Base-by-base conservation (phyloP, 2,888 invertebrate genomes). In the Pterostichus niger region DNA sequence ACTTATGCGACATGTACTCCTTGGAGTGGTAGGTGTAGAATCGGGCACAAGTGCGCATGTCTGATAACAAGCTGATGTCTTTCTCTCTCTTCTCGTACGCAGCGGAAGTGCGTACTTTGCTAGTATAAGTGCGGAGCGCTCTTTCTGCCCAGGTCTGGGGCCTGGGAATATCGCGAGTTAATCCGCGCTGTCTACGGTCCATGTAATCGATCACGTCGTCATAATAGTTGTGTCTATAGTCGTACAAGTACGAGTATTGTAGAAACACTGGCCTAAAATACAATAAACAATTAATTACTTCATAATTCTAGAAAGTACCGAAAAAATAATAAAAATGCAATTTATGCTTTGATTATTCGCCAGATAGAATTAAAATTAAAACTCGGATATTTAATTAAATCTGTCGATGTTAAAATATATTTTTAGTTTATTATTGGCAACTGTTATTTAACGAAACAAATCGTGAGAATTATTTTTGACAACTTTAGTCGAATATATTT, bases 71-170 rank as follows among this genome's bases (percentile, higher is more conserved):
- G 78, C 87, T 88, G 31, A 85, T 85, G 80, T 90, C 90, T 73
- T 88, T 87, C 9, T 87, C 85, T 73, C 86, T 83, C 56, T 86
- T 86, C 40, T 85, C 86, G 84, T 87, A 88, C 61, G 85, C 85
- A 4, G 87, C 88, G n/a, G 85, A 85, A 31, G 85, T 85, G 0
- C 89, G 90, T 76, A 93, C 88, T 85, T 88, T 87, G 83, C 87
- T 88, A 75, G 84, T 89, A 90, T 94, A 95, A 9, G 95, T 94
- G 85, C 96, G 92, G 84, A 96, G 92, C 54, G 94, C 94, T 81
- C 97, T 93, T 89, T 97, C 97, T 73, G 94, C 95, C 97, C 97
- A 97, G 40, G 96, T 96, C 90, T 96, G 95, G 13, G 96, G 93
- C 81, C 94, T 92, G 0, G 96, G 97, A 84, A 92, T 91, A 86